A percentile compares a stretch with the other conserved stretches of the same genome.
Evolutionary conservation across 2,888 invertebrate genomes (phyloP).

Genomic region (Azorinus chamasolen): DNA sequence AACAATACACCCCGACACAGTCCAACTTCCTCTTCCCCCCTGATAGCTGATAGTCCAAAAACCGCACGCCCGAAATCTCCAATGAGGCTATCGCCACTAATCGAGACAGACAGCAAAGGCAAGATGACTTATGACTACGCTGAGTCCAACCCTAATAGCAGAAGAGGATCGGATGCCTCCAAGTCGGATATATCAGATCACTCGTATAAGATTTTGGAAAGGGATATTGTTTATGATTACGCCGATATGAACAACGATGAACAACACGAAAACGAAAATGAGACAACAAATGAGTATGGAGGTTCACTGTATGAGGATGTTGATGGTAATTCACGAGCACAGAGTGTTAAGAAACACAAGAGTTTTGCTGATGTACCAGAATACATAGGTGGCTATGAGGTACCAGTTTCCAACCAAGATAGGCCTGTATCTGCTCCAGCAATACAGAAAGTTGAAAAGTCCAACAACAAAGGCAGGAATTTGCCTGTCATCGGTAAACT

Average conservation of each 20-base stretch:
- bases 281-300: not conserved
- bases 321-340: constrained; percentile 9
- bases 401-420: constrained; percentile 18
- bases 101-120: no score
- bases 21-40: no score
- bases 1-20: no score
- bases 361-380: constrained; percentile 26
- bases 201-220: constrained; percentile 6
- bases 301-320: constrained; percentile 44
- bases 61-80: no score
- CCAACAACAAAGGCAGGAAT: not conserved
- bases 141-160: no score
- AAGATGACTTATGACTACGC: no score
- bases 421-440: constrained; percentile 17
- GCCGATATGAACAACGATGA: constrained; percentile 34
- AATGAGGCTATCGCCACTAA: no score
- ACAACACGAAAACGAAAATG: not conserved
- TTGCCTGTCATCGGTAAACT: not conserved
- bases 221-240: constrained; percentile 33
- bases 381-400: constrained; percentile 23
- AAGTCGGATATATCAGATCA: no score
- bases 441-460: not conserved
- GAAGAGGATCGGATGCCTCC: no score
- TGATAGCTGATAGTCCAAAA: no score
- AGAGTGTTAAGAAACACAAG: constrained; percentile 34